Base-by-base conservation (phyloP, 1,140 invertebrate genomes). In the Batillaria attramentaria region DNA sequence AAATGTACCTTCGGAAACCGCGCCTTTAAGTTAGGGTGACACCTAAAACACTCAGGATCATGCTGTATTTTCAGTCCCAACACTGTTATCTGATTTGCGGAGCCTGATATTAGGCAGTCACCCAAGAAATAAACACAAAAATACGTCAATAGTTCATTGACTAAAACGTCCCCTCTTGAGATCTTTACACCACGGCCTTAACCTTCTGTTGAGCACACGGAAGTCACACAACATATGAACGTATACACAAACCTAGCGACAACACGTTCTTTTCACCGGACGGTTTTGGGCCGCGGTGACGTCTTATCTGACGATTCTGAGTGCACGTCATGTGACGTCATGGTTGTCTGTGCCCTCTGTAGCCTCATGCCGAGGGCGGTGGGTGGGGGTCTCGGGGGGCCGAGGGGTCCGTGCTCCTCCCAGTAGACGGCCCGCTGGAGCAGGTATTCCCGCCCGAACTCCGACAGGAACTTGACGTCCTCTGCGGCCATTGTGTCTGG, bases 251-350 rank as follows among this genome's bases (percentile, higher is more conserved):
- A 69, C 66, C 20, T 41, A 24, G 31, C 33, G 24, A 31, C 62
- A 31, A 4, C 16, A 18, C 57, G n/a, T 6, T 60, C 24, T 24
- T 31, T n/a, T 69, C 42, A 70, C 50, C 68, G 68, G 3, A 70
- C 68, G 33, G 68, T 70, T 46, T 46, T 70, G 41, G 68, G 68
- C 33, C 68, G 28, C 8, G 68, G 68, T 70, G 68, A 70, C 68
- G 41, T 46, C 3, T 24, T n/a, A 13, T 46, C n/a, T 0, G 4
- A 24, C n/a, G 20, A 28, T 24, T 5, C 8, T 13, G 43, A 42
- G 33, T 70, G 68, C n/a, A 43, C 28, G 20, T 6, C 68, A 42
- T 46, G 41, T 37, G 66, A 18, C 8, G 37, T 69, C 35, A 69
- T 3, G 24, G 35, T n/a, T n/a, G 68, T 70, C 24, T 70, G 41